Conservation (phyloP, 92 coral and sea anemone species). For the Parazoanthus atlanticus region DNA sequence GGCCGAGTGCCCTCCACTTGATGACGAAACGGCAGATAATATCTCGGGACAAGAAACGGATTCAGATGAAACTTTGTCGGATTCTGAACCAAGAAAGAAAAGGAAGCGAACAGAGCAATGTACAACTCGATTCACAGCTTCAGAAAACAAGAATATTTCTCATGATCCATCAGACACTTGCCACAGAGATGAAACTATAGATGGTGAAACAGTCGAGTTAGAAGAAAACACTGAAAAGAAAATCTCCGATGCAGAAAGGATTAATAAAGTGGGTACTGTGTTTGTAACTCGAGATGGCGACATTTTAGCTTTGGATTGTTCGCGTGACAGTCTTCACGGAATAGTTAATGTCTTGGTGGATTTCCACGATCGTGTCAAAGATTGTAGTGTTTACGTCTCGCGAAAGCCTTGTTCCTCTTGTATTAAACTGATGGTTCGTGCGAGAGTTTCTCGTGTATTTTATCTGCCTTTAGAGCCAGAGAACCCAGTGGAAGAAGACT, state of each 20-base stretch:
- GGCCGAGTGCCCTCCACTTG: slow-evolving; percentile 25
- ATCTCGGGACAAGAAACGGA: background rate
- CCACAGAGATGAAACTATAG: background rate
- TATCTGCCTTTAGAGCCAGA: slow-evolving; percentile 88
- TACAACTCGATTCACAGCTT: too few species aligned
- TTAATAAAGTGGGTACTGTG: slow-evolving; percentile 82
- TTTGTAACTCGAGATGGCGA: slow-evolving; percentile 61
- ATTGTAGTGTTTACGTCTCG: slow-evolving; percentile 73
- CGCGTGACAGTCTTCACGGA: slow-evolving; percentile 78
- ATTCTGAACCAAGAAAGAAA: slow-evolving; percentile 23
- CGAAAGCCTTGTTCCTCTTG: slow-evolving; percentile 86
- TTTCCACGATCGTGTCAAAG: slow-evolving; percentile 55
- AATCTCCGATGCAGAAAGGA: background rate
- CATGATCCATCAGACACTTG: background rate
- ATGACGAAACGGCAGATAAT: background rate
- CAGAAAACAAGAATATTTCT: background rate
- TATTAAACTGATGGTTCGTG: slow-evolving; percentile 76
- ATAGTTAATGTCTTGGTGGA: slow-evolving; percentile 64
- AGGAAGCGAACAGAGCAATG: background rate
- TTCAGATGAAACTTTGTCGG: background rate
- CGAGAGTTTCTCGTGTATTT: slow-evolving; percentile 71
- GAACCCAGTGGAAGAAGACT: slow-evolving; percentile 52
- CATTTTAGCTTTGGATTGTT: slow-evolving; percentile 72
- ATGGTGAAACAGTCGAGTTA: background rate
- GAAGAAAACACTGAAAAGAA: background rate